Evolutionary conservation across 2,888 invertebrate genomes (phyloP).

Genomic region (Ceramica pisi): DNA sequence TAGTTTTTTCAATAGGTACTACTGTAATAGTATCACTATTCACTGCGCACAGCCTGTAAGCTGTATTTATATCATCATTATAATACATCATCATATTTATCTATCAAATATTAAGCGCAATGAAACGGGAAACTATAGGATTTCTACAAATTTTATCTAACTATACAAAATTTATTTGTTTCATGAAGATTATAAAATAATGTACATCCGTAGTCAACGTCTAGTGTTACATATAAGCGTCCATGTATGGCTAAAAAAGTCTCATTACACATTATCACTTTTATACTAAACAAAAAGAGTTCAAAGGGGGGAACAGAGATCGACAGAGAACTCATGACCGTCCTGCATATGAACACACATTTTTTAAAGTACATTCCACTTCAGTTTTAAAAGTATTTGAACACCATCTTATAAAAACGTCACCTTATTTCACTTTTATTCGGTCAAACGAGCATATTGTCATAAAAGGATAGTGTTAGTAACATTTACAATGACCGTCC

Average conservation of each 20-base stretch:
- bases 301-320: neutral
- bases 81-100: neutral
- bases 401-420: slow-evolving; percentile 9
- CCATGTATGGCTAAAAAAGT: neutral
- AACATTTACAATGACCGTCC: slow-evolving; percentile 25
- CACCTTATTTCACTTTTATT: neutral
- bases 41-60: neutral
- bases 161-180: neutral
- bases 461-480: slow-evolving; percentile 4
- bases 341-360: slow-evolving; percentile 2
- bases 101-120: slow-evolving; percentile 1
- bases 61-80: neutral
- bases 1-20: neutral
- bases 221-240: neutral
- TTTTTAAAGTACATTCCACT: neutral
- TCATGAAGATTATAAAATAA: slow-evolving; percentile 13
- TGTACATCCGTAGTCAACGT: neutral
- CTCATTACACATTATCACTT: neutral
- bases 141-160: neutral
- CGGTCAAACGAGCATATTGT: neutral
- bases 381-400: neutral
- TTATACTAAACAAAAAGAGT: slow-evolving; percentile 1
- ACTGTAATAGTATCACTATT: neutral
- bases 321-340: slow-evolving; percentile 1
- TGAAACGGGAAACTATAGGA: slow-evolving; percentile 3